Percentiles rank a stretch among this genome's conserved stretches.
Evolutionary conservation across 1,140 invertebrate genomes (phyloP).

Genomic region (Brachionus asplanchnoidis): DNA sequence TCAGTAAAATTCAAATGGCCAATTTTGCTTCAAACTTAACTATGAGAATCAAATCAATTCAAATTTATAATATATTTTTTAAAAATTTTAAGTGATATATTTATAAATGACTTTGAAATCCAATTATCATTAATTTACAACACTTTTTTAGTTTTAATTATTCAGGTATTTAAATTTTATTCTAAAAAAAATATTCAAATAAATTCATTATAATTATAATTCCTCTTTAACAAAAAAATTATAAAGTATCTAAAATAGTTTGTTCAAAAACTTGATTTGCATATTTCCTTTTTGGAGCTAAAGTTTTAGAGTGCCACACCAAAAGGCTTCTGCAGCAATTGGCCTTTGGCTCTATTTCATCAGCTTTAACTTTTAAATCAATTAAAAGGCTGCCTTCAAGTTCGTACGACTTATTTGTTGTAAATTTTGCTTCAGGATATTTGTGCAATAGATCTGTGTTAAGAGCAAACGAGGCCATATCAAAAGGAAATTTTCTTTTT

Average conservation of each 20-base stretch:
- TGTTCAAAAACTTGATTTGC: not conserved
- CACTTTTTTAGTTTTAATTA: too few species aligned
- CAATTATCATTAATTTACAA: too few species aligned
- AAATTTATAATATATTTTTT: too few species aligned
- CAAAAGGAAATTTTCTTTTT: conserved; percentile 83
- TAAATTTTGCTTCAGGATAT: conserved; percentile 73
- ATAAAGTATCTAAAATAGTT: not conserved
- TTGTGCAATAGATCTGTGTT: conserved; percentile 66
- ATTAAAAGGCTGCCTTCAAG: conserved; percentile 87
- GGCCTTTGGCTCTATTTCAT: conserved; percentile 80
- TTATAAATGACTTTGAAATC: too few species aligned
- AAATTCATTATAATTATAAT: too few species aligned
- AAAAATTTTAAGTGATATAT: too few species aligned
- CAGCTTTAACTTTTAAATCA: conserved; percentile 67
- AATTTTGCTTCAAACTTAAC: too few species aligned
- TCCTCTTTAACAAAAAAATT: too few species aligned
- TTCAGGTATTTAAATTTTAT: too few species aligned
- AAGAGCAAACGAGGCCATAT: conserved; percentile 98
- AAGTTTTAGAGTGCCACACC: not conserved
- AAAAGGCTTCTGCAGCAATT: conserved; percentile 71
- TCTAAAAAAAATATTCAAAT: too few species aligned
- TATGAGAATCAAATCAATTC: too few species aligned
- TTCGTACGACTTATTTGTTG: conserved; percentile 73
- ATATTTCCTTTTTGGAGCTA: not conserved
- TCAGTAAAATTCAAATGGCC: too few species aligned